phyloP scores from a whole-genome alignment of 2,888 invertebrate species.

The Ophion costatus region DNA sequence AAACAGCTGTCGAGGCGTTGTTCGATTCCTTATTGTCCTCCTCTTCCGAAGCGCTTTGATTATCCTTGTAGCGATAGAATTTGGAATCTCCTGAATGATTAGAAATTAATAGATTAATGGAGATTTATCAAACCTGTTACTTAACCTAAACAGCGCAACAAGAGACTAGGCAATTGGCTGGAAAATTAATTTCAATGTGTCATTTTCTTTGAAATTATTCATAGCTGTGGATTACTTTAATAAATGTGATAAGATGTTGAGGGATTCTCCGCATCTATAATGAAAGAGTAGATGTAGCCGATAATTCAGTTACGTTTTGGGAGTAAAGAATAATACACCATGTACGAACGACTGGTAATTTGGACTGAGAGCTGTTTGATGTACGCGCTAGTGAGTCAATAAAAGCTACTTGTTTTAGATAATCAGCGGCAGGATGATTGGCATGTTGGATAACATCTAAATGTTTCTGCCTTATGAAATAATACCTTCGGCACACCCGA shows the following conservation, averaged over 20 bases:
- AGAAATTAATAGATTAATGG: background rate
- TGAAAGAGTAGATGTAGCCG: no score
- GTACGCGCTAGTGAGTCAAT: background rate
- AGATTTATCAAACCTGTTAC: background rate
- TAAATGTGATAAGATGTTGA: no score
- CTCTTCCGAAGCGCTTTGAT: constrained; percentile 83
- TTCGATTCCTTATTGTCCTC: constrained; percentile 72
- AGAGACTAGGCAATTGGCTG: background rate
- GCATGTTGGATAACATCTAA: background rate
- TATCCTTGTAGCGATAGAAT: constrained; percentile 84
- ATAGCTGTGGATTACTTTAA: no score
- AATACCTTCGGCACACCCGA: background rate
- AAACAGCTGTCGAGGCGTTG: constrained; percentile 10
- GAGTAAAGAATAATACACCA: no score
- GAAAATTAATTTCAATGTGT: no score
- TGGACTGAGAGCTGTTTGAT: background rate
- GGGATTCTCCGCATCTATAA: no score
- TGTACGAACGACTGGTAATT: no score
- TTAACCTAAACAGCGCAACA: background rate
- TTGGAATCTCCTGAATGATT: constrained; percentile 79
- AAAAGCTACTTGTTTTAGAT: background rate
- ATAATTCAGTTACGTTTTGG: no score
- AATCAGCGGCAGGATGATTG: background rate
- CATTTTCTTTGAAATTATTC: no score
- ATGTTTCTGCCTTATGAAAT: background rate